Percentiles rank a stretch among this genome's conserved stretches.
Conservation (phyloP, 92 coral and sea anemone species). For the Phenganax stokvisi region DNA sequence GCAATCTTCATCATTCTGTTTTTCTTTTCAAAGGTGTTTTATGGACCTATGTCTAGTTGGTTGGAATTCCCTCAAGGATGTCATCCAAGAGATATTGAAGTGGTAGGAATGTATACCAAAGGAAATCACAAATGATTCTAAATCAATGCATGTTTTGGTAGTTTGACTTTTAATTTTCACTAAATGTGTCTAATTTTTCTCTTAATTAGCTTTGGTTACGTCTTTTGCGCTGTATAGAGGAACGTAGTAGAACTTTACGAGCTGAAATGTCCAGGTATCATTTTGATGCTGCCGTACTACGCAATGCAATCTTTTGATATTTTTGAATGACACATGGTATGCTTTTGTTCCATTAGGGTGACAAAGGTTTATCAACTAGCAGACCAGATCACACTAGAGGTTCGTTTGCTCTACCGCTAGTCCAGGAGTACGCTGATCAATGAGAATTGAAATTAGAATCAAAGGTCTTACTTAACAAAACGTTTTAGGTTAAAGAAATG, state of each 20-base stretch:
- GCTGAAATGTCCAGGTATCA: conserved; percentile 78
- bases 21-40: conserved; percentile 52
- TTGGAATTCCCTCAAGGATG: conserved; percentile 89
- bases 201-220: conserved; percentile 32
- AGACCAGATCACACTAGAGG: conserved; percentile 27
- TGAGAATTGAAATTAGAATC: conserved; percentile 31
- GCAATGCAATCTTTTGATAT: too few relatives aligned
- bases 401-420: background rate
- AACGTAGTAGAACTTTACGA: conserved; percentile 66
- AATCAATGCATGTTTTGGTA: background rate
- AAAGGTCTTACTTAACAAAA: background rate
- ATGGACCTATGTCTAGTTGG: conserved; percentile 99
- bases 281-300: background rate
- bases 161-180: background rate
- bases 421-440: background rate
- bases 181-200: background rate
- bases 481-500: conserved; percentile 22
- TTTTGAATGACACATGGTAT: background rate
- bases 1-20: background rate
- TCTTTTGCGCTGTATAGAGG: conserved; percentile 31
- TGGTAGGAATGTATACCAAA: too few relatives aligned
- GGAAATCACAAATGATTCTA: too few relatives aligned
- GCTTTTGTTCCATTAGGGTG: background rate
- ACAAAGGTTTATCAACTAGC: conserved; percentile 30
- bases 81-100: conserved; percentile 93